Conservation (phyloP, 2,888 invertebrate genomes). For the Limnephilus lunatus region DNA sequence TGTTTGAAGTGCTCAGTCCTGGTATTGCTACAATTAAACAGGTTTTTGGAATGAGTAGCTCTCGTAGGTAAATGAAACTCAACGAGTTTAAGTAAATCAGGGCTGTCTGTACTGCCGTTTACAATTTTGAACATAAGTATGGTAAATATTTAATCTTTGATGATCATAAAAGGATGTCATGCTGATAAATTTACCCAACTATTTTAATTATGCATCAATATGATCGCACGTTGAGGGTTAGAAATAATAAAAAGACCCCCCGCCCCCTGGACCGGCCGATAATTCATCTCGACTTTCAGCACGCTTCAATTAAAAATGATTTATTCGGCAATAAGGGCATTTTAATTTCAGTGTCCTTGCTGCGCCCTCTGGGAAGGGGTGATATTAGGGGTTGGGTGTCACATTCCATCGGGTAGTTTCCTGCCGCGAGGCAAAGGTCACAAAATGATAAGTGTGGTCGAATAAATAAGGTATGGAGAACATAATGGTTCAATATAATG, state of each 20-base stretch:
- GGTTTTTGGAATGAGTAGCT: too few relatives aligned
- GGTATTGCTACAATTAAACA: too few relatives aligned
- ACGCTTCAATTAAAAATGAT: conserved; percentile 66
- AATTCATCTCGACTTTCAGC: conserved; percentile 64
- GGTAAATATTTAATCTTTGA: too few relatives aligned
- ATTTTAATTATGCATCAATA: not conserved
- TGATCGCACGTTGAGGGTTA: conserved; percentile 20
- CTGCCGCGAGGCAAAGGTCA: not conserved
- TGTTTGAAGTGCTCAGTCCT: too few relatives aligned
- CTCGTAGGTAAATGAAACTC: too few relatives aligned
- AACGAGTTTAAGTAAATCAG: too few relatives aligned
- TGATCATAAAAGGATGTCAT: too few relatives aligned
- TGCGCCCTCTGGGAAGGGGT: not conserved
- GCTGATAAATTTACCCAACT: not conserved
- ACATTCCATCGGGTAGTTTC: conserved; percentile 28
- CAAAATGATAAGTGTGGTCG: not conserved
- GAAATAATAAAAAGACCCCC: conserved; percentile 34
- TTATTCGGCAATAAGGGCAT: conserved; percentile 63
- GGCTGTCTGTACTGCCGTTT: too few relatives aligned
- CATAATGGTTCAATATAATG: not conserved
- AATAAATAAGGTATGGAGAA: not conserved
- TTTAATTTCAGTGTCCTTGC: conserved; percentile 50
- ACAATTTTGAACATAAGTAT: too few relatives aligned
- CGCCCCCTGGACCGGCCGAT: conserved; percentile 49
- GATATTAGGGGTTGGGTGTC: conserved; percentile 35